phyloP scores from a whole-genome alignment of 2,888 invertebrate species.

The Asteroscopus sphinx region DNA sequence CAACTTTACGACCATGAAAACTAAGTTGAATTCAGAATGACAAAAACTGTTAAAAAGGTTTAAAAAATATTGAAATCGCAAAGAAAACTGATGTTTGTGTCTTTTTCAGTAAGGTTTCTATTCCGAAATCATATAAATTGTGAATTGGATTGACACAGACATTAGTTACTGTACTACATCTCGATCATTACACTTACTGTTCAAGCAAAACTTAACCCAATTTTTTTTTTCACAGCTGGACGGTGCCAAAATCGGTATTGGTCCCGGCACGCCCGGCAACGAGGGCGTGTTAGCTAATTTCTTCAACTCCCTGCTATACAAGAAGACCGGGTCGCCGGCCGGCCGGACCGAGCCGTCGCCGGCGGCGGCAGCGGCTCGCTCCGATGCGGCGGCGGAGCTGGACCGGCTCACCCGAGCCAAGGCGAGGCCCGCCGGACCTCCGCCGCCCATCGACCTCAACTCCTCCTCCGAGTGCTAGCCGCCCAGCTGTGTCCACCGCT shows the following conservation, averaged over 20 bases:
- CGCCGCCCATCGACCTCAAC: constrained; percentile 91
- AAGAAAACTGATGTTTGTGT: too few relatives aligned
- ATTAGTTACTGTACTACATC: too few relatives aligned
- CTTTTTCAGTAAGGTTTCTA: too few relatives aligned
- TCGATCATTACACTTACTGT: too few relatives aligned
- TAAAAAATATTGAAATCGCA: too few relatives aligned
- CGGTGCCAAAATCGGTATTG: constrained; percentile 92
- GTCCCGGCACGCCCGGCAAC: constrained; percentile 92
- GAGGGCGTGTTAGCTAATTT: constrained; percentile 99
- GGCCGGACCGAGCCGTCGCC: constrained; percentile 79
- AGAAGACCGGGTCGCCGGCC: constrained; percentile 95
- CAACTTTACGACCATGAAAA: too few relatives aligned
- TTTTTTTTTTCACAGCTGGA: constrained; percentile 89
- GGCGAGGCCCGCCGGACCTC: constrained; percentile 79
- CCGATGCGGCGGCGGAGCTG: constrained; percentile 97
- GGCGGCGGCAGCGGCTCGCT: constrained; percentile 91
- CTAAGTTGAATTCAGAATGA: too few relatives aligned
- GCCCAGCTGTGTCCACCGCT: constrained; percentile 11
- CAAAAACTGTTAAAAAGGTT: too few relatives aligned
- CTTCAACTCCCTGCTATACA: constrained; percentile 98
- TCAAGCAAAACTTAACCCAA: not conserved
- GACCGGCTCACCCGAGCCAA: constrained; percentile 95
- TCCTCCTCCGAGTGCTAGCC: constrained; percentile 81
- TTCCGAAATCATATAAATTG: too few relatives aligned
- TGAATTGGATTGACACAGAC: too few relatives aligned